phyloP scores from a whole-genome alignment of 2,113 vertebrate species.

The Taurulus bubalis region DNA sequence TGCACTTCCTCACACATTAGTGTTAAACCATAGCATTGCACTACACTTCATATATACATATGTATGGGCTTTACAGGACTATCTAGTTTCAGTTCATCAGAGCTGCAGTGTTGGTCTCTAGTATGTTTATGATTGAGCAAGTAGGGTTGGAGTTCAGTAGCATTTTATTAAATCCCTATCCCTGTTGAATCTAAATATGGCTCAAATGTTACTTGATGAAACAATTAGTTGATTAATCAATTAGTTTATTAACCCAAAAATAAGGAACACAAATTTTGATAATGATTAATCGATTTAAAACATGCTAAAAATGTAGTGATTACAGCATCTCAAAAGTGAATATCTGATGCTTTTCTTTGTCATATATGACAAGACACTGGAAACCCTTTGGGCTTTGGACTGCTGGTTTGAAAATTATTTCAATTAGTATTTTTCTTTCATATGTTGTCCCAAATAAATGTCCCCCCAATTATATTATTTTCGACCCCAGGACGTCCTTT shows the following conservation, averaged over 20 bases:
- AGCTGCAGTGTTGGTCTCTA: background rate
- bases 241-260: background rate
- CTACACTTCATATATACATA: background rate
- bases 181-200: background rate
- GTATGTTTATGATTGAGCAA: background rate
- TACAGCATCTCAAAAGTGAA: background rate
- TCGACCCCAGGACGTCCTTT: too few species aligned
- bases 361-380: background rate
- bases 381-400: background rate
- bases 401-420: background rate
- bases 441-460: too few species aligned
- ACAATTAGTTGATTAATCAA: background rate
- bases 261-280: background rate
- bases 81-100: slow-evolving; percentile 3
- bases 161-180: background rate
- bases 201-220: background rate
- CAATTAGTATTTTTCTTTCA: too few species aligned
- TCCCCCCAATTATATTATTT: too few species aligned
- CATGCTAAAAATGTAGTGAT: too few species aligned
- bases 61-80: background rate
- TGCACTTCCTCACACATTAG: slow-evolving; percentile 29
- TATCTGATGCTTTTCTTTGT: background rate
- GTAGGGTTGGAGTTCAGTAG: slow-evolving; percentile 2
- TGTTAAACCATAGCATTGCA: background rate
- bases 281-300: too few species aligned